phyloP scores from a whole-genome alignment of 2,888 invertebrate species.

The Cosmopolites sordidus region DNA sequence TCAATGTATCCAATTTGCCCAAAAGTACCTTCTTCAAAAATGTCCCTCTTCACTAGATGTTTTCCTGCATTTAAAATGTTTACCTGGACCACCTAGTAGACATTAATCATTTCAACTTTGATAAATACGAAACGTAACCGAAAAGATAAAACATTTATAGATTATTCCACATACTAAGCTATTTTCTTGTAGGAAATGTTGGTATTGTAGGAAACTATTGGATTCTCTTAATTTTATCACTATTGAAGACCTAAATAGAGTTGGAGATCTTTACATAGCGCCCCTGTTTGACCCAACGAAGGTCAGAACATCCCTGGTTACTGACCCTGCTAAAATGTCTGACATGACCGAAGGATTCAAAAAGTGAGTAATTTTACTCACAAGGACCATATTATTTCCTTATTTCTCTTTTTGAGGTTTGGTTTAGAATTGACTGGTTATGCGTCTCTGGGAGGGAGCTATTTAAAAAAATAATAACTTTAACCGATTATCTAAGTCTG shows the following conservation, averaged over 20 bases:
- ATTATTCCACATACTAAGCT: too few relatives aligned
- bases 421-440: slow-evolving; percentile 56
- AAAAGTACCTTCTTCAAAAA: too few relatives aligned
- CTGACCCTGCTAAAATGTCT: slow-evolving; percentile 70
- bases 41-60: too few relatives aligned
- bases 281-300: slow-evolving; percentile 59
- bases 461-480: slow-evolving; percentile 51
- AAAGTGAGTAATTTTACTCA: slow-evolving; percentile 49
- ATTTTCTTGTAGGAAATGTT: too few relatives aligned
- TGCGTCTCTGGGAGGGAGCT: slow-evolving; percentile 61
- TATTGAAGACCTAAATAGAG: slow-evolving; percentile 57
- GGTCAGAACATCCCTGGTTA: slow-evolving; percentile 67
- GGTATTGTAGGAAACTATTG: slow-evolving; percentile 59
- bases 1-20: too few relatives aligned
- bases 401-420: slow-evolving; percentile 50
- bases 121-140: too few relatives aligned
- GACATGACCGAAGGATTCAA: slow-evolving; percentile 64
- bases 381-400: background rate
- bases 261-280: slow-evolving; percentile 69
- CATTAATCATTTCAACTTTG: too few relatives aligned
- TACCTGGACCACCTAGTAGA: too few relatives aligned
- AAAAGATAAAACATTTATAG: too few relatives aligned
- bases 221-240: slow-evolving; percentile 63
- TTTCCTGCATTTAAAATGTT: too few relatives aligned
- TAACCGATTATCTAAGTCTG: background rate